These are phyloP conservation scores for Agonopterix arenella DNA, from an alignment of 2,888 invertebrate species.

Conservation along the genomic window DNA sequence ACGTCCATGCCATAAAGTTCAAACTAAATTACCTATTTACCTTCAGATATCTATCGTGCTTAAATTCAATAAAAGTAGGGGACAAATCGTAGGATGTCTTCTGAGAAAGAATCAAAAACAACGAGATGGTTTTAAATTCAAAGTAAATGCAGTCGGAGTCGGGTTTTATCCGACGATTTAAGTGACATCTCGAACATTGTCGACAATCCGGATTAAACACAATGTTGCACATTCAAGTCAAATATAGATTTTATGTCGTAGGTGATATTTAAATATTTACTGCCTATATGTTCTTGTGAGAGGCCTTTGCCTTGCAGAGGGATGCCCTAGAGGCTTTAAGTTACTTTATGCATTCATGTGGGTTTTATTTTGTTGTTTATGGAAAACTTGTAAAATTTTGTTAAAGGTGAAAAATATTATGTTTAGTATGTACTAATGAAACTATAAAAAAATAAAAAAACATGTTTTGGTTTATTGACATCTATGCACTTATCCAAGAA, in stretches of 20 bases:
- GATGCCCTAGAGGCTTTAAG: too few species aligned
- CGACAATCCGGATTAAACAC: constrained; percentile 22
- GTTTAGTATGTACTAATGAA: too few species aligned
- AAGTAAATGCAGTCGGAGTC: constrained; percentile 19
- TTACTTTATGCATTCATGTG: too few species aligned
- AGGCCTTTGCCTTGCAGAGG: too few species aligned
- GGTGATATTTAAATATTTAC: constrained; percentile 37
- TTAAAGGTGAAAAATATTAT: too few species aligned
- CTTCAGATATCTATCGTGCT: not conserved
- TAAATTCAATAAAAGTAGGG: not conserved
- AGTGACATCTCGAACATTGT: constrained; percentile 44
- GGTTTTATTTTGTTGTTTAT: too few species aligned
- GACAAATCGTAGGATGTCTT: not conserved
- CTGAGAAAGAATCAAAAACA: constrained; percentile 1
- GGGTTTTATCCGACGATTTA: constrained; percentile 49
- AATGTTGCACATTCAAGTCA: constrained; percentile 28
- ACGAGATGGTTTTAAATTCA: constrained; percentile 1
- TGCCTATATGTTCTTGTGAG: too few species aligned
- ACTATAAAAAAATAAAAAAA: too few species aligned
- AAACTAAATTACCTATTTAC: constrained; percentile 1
- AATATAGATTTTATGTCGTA: constrained; percentile 33
- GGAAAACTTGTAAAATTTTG: too few species aligned
- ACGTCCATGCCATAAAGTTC: not conserved
- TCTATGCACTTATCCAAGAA: too few species aligned
- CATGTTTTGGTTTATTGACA: too few species aligned